Base-by-base conservation (phyloP, 2,797 vertebrate genomes). In the Takifugu rubripes region DNA sequence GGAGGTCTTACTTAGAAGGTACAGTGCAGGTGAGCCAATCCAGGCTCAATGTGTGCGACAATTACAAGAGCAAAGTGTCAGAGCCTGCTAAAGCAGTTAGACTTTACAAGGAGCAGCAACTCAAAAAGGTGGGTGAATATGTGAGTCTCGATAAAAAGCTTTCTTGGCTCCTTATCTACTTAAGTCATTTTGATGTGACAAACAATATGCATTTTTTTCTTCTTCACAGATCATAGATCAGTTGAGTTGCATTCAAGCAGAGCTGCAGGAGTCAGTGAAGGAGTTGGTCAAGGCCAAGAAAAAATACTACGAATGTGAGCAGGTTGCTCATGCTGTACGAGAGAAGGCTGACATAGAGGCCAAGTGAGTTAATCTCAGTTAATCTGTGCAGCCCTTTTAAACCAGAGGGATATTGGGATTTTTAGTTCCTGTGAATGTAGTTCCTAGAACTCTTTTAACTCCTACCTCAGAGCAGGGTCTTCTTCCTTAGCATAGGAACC, bases 251-350 rank as follows among this genome's bases (percentile, higher is more conserved):
- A 95, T 98, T 87, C 96, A 99, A 80, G 88, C 92, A 21, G 97
- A 98, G 84, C 89, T 98, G 61, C 96, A 98, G 84, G 96, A 99
- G 85, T 97, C 96, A 1, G 96, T 98, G 70, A 98, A 99, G 87
- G 97, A 99, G 84, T 88, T 98, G 91, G 94, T 94, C 65, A 98
- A 99, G 90, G 94, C 95, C 88, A 98, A 97, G 88, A 98, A 99
- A 88, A 98, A 98, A 82, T 98, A 99, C 90, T 96, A 95, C 75
- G 97, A 99, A 89, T 92, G 92, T 27, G 96, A 99, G 88, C 96
- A 98, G 92, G 95, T 99, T 92, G 97, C 96, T 72, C 96, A 98
- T 27, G 92, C 95, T 16, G 92, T 98, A 75, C 91, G 96, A 71
- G 97, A 99, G 83, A 98, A 98, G 87, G 95, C 95, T 1, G 97